phyloP scores from a whole-genome alignment of 2,113 vertebrate species.

The Vombatus ursinus region DNA sequence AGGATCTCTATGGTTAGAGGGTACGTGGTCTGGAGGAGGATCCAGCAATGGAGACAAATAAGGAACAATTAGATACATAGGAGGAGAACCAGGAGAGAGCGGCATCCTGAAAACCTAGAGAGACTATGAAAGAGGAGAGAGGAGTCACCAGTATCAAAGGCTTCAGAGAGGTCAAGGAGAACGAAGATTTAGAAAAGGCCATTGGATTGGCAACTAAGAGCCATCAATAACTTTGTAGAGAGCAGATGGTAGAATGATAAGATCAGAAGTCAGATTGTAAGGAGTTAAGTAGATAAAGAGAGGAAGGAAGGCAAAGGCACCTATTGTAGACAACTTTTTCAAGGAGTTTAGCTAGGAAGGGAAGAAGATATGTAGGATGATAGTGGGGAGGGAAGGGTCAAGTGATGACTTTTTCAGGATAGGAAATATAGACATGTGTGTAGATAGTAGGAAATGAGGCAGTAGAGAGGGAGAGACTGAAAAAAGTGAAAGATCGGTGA shows the following conservation, averaged over 20 bases:
- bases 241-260: neutral
- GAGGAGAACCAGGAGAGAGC: neutral
- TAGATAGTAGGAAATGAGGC: neutral
- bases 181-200: neutral
- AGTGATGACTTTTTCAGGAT: neutral
- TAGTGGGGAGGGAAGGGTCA: neutral
- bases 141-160: neutral
- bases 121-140: neutral
- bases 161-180: neutral
- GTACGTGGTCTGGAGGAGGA: neutral
- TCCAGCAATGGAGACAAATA: neutral
- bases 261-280: neutral
- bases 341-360: neutral
- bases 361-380: neutral
- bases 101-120: neutral
- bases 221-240: too few relatives aligned
- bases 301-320: neutral
- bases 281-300: neutral
- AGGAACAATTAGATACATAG: neutral
- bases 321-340: neutral
- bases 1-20: neutral
- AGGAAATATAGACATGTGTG: neutral
- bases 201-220: too few relatives aligned
- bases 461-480: neutral
- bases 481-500: neutral